phyloP scores from a whole-genome alignment of 1,140 invertebrate genomes.

The Cyclargus thomasi region DNA sequence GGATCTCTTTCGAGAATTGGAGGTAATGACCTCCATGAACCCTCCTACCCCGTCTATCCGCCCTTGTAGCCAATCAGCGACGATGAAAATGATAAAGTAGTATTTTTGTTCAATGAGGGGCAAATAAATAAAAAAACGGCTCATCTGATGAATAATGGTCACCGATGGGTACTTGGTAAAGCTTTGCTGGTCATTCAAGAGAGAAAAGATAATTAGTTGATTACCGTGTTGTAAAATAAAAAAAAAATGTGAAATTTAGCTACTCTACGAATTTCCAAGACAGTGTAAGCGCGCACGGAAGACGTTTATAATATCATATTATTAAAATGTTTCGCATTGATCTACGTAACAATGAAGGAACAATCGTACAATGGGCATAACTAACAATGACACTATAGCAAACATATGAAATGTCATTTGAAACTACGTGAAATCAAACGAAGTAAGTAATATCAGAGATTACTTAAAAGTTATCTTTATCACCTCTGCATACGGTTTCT shows the following conservation, averaged over 20 bases:
- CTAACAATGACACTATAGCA: slow-evolving; percentile 70
- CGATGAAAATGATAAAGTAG: too few relatives aligned
- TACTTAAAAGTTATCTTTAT: background rate
- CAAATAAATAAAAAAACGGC: too few relatives aligned
- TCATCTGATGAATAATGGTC: too few relatives aligned
- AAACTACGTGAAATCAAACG: slow-evolving; percentile 25
- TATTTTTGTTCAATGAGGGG: too few relatives aligned
- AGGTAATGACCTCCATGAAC: too few relatives aligned
- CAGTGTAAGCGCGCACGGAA: slow-evolving; percentile 44
- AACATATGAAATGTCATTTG: slow-evolving; percentile 64
- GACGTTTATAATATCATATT: slow-evolving; percentile 73
- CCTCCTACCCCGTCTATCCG: too few relatives aligned
- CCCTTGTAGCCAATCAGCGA: too few relatives aligned
- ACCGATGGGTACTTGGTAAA: too few relatives aligned
- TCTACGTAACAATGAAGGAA: slow-evolving; percentile 56
- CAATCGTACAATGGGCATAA: slow-evolving; percentile 64
- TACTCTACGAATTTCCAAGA: slow-evolving; percentile 34
- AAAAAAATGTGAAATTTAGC: background rate
- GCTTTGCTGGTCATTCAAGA: too few relatives aligned
- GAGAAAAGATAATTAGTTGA: too few relatives aligned
- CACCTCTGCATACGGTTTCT: background rate
- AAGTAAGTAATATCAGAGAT: slow-evolving; percentile 18
- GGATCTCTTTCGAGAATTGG: too few relatives aligned
- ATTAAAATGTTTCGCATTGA: slow-evolving; percentile 74
- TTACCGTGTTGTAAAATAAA: too few relatives aligned